Conservation (phyloP, 2,888 invertebrate species). For the Drosophila nr. fundita region DNA sequence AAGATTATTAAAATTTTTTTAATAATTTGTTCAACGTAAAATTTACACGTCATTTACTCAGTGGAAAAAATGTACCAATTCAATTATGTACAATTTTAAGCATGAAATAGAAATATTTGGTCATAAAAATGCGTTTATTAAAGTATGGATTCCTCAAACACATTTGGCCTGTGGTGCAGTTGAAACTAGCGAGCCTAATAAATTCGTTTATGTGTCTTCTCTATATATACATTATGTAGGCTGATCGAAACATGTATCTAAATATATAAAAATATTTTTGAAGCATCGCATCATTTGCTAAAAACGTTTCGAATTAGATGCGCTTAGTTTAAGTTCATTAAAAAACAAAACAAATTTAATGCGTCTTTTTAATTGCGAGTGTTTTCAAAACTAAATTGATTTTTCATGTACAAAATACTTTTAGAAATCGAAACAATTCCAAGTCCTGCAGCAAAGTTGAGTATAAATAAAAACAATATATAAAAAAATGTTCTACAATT, state of each 20-base stretch:
- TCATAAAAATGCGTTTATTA: not conserved
- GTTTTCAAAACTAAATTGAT: slow-evolving; percentile 13
- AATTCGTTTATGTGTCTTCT: not conserved
- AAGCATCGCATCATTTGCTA: slow-evolving; percentile 52
- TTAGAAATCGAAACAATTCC: slow-evolving; percentile 10
- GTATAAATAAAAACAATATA: slow-evolving; percentile 17
- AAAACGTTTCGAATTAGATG: slow-evolving; percentile 57
- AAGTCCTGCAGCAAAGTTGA: not conserved
- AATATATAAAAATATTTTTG: slow-evolving; percentile 18
- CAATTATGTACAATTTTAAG: not conserved
- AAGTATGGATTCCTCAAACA: not conserved
- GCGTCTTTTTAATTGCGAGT: slow-evolving; percentile 25
- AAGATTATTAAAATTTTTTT: not conserved
- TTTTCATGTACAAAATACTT: slow-evolving; percentile 10
- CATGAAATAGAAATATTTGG: not conserved
- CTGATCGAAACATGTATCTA: slow-evolving; percentile 12
- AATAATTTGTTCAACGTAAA: not conserved
- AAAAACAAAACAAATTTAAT: slow-evolving; percentile 2
- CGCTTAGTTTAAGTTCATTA: slow-evolving; percentile 54
- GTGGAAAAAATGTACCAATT: not conserved
- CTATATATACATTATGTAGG: not conserved
- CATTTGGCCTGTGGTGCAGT: not conserved
- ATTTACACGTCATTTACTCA: not conserved
- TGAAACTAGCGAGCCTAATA: not conserved
- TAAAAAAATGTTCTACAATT: slow-evolving; percentile 1